Base-by-base conservation (phyloP, 2,888 invertebrate species). In the Coleophora flavipennella region DNA sequence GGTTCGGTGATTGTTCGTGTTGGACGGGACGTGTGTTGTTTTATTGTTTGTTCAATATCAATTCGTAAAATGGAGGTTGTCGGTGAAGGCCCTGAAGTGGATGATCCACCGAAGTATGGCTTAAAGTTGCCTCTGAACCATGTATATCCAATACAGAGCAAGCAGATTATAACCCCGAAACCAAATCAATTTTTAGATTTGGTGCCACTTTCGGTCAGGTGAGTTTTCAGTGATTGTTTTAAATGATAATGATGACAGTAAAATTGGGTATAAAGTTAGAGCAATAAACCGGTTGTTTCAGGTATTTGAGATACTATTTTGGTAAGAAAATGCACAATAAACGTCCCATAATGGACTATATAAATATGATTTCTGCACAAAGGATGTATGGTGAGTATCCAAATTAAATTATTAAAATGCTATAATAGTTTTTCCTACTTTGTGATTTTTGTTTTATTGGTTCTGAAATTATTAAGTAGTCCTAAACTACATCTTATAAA, bases 271-370 rank as follows among this genome's bases (percentile, higher is more conserved):
- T 31, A 32, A 35, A 20, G 20, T 28, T 13, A 31, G 14, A n/a
- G n/a, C n/a, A n/a, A n/a, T n/a, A n/a, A n/a, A n/a, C n/a, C n/a
- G n/a, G 36, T 42, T 44, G 46, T 81, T 81, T 35, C 60, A 94
- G 94, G 67, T 94, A 94, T 74, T 55, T 91, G 2, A 85, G 88
- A 53, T 92, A 91, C 69, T 91, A 90, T 65, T 76, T 91, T 56
- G 88, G 87, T 51, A 85, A 86, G 45, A 86, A 75, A 59, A 84
- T 90, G 50, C 86, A 88, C 59, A 89, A 90, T 49, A 88, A 88
- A 56, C 85, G 86, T 33, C 90, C 92, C 10, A 87, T 93, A 40
- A 95, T 96, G 91, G 94, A 96, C 73, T 93, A 91, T 66, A 63
- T 93, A 35, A 84, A 89, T 50, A 83, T 89, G 68, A 77, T 90